phyloP scores from a whole-genome alignment of 2,888 invertebrate genomes.

The Apantesis nais region DNA sequence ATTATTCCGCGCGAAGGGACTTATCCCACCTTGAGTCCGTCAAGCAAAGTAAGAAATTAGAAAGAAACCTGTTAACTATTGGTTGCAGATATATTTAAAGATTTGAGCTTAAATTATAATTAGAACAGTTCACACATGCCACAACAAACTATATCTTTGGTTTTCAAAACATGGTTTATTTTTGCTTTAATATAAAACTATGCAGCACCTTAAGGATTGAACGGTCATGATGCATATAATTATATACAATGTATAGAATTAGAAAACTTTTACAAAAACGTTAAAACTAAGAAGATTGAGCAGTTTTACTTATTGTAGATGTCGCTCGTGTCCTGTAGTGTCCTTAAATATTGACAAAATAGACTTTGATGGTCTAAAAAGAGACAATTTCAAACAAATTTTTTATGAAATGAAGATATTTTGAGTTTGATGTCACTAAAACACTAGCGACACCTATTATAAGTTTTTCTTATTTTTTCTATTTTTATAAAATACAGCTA shows the following conservation, averaged over 20 bases:
- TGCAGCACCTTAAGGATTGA: slow-evolving; percentile 51
- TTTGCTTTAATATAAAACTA: slow-evolving; percentile 37
- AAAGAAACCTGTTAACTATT: background rate
- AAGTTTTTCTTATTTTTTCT: background rate
- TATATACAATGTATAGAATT: slow-evolving; percentile 42
- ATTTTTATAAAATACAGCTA: slow-evolving; percentile 13
- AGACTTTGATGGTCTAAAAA: too few relatives aligned
- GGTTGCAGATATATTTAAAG: background rate
- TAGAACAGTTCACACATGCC: slow-evolving; percentile 3
- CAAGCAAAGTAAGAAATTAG: background rate
- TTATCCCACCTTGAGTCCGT: background rate
- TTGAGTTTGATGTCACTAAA: background rate
- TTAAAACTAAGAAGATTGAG: slow-evolving; percentile 64
- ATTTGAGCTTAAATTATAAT: background rate
- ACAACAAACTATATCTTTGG: slow-evolving; percentile 33
- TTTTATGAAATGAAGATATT: too few relatives aligned
- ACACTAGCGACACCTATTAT: slow-evolving; percentile 13
- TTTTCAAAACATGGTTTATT: slow-evolving; percentile 19
- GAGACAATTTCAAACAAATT: too few relatives aligned
- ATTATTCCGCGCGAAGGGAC: background rate
- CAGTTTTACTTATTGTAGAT: slow-evolving; percentile 44
- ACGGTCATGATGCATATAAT: slow-evolving; percentile 24
- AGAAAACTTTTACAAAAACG: slow-evolving; percentile 39
- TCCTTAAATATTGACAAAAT: too few relatives aligned
- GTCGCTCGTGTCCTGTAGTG: background rate